phyloP scores from a whole-genome alignment of 30 jellyfish, hydroid and myxozoan species.

The Rhopilema esculentum region DNA sequence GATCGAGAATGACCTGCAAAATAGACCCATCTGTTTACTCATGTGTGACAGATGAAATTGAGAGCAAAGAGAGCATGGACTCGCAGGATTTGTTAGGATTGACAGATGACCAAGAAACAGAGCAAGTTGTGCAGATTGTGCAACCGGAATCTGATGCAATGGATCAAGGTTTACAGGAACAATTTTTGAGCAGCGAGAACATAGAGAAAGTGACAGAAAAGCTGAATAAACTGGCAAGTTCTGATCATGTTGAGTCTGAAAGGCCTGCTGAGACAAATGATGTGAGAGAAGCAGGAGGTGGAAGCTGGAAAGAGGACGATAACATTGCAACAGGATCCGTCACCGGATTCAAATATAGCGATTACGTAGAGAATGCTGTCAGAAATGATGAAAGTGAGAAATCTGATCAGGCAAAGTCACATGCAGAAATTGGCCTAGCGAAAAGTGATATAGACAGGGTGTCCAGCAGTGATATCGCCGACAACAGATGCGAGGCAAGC shows the following conservation, averaged over 20 bases:
- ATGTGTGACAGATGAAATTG: conserved; percentile 4
- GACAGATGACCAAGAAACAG: conserved; percentile 31
- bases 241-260: background rate
- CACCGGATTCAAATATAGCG: background rate
- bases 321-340: background rate
- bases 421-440: background rate
- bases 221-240: background rate
- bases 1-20: conserved; percentile 43
- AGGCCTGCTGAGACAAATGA: background rate
- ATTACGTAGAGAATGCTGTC: background rate
- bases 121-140: conserved; percentile 43
- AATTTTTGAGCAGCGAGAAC: background rate
- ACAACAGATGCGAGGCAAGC: background rate
- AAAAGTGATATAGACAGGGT: background rate
- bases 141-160: conserved; percentile 6
- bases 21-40: conserved; percentile 42
- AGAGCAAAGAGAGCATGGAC: conserved; percentile 10
- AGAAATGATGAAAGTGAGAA: background rate
- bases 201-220: background rate
- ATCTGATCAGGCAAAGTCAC: background rate
- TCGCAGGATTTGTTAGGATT: conserved; percentile 34
- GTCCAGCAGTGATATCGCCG: background rate
- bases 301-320: background rate
- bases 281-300: background rate
- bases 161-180: background rate